Evolutionary conservation across 2,888 invertebrate genomes (phyloP), one percentile per base, ranked within the genome.

Genomic region (Hirtodrosophila alboralis): DNA sequence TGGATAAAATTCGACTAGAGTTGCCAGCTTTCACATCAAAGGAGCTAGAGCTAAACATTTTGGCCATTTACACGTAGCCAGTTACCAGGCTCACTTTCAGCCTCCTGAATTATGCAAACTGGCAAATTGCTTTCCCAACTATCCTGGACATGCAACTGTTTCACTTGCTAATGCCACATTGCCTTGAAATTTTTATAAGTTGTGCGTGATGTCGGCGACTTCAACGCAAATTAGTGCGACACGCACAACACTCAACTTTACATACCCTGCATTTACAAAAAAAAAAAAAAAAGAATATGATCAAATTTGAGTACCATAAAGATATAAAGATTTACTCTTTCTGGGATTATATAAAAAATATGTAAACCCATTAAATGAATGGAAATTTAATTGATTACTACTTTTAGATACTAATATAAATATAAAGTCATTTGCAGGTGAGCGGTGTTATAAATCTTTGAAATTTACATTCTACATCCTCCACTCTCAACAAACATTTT

Each of bases 81-180:
- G 51, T 41, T 30, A 27, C 26, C 26, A 10, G 40, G 33, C 38
- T 18, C 38, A 38, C 28, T 28, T 27, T 38, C 16, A 18, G 36
- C 21, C 28, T 45, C 28, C 30, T 79, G 63, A 84, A 79, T 79
- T 65, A 79, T 84, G 75, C 75, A 78, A 68, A 71, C 21, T 52
- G 75, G 44, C 43, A 63, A 75, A 79, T 63, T 64, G 78, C 67
- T 77, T 60, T 58, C 43, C 53, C 58, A 76, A 84, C 80, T 76
- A 74, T 77, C 65, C 53, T 52, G 70, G 71, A 61, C 84, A 71
- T 84, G 84, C 78, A 74, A 81, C 65, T 65, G 70, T 59, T 74
- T 64, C 49, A 34, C 27, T 59, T 43, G 27, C 45, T 36, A 33
- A 31, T 56, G 40, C 58, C 40, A 45, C 41, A 52, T 58, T 41